phyloP scores from a whole-genome alignment of 2,797 vertebrate genomes.

The Synaphobranchus kaupii region DNA sequence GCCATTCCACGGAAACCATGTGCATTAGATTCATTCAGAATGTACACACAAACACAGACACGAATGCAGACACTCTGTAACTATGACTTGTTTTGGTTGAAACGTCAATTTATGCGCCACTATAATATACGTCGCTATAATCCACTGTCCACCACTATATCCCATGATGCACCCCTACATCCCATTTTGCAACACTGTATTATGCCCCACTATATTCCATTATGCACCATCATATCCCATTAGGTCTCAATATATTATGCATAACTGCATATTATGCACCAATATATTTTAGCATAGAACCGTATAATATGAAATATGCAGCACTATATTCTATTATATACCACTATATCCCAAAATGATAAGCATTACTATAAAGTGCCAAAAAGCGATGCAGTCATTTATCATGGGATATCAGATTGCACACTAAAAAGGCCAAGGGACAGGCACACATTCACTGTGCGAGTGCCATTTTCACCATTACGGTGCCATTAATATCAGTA shows the following conservation, averaged over 20 bases:
- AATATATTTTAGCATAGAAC: neutral
- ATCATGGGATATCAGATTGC: neutral
- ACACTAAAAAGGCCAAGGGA: neutral
- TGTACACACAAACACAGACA: neutral
- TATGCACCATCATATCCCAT: neutral
- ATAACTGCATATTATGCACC: neutral
- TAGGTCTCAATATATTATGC: neutral
- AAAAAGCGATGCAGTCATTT: neutral
- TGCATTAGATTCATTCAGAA: neutral
- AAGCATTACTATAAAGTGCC: neutral
- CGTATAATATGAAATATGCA: neutral
- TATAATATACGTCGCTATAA: neutral
- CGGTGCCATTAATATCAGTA: neutral
- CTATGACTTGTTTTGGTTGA: too few species aligned
- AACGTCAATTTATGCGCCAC: neutral
- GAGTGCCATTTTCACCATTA: neutral
- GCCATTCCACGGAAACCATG: neutral
- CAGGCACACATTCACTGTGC: neutral
- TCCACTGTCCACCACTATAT: too few species aligned
- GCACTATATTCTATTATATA: neutral
- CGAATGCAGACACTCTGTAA: neutral
- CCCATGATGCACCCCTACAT: neutral
- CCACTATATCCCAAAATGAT: neutral
- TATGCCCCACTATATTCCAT: neutral
- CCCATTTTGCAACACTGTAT: neutral